A percentile compares a stretch with the other conserved stretches of the same genome.
These are phyloP conservation scores for Nasonia oneida DNA, from an alignment of 2,888 invertebrate species.

Conservation along the genomic window DNA sequence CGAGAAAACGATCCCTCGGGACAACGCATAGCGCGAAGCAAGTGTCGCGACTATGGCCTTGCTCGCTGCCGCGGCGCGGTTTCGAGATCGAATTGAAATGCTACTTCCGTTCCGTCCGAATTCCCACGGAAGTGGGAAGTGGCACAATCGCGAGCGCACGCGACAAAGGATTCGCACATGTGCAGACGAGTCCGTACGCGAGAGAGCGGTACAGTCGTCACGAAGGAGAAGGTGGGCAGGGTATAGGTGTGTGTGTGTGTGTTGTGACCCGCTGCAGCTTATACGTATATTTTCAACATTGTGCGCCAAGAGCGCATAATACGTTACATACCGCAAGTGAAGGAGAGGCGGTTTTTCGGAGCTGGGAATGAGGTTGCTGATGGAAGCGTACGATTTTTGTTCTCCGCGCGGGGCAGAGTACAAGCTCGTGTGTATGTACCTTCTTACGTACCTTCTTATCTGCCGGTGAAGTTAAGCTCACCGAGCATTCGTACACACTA, in stretches of 20 bases:
- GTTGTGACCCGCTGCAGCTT: neutral
- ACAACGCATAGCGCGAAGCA: neutral
- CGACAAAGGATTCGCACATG: slow-evolving; percentile 70
- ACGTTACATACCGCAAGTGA: neutral
- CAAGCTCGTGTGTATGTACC: no score
- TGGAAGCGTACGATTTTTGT: neutral
- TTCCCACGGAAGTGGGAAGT: slow-evolving; percentile 78
- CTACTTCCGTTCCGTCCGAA: slow-evolving; percentile 75
- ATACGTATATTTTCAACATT: neutral
- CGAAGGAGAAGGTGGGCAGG: slow-evolving; percentile 3
- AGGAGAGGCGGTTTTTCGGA: neutral
- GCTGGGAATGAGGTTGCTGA: neutral
- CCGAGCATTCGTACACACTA: neutral
- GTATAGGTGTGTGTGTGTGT: neutral
- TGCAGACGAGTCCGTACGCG: neutral
- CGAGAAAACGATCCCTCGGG: no score
- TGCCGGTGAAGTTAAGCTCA: neutral
- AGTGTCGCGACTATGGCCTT: slow-evolving; percentile 16
- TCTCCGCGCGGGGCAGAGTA: neutral
- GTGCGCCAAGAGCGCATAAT: neutral
- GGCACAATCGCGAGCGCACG: slow-evolving; percentile 71
- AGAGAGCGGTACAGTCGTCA: neutral
- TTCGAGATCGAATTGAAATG: slow-evolving; percentile 45
- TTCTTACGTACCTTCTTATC: neutral
- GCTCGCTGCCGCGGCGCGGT: neutral